phyloP scores from a whole-genome alignment of 2,888 invertebrate genomes.

The Deilephila porcellus region DNA sequence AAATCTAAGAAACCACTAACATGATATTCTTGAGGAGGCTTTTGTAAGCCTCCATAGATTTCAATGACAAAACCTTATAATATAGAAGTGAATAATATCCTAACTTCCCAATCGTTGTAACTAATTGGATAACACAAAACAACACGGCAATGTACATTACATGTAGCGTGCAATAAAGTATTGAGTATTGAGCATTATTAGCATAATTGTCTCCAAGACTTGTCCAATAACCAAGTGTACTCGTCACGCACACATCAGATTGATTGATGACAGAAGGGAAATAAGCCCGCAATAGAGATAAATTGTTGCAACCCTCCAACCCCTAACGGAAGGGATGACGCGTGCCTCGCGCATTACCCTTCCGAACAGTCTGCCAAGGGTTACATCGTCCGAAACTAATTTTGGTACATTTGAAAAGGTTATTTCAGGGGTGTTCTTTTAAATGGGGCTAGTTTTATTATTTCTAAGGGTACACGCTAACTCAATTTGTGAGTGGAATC shows the following conservation, averaged over 20 bases:
- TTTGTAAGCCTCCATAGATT: too few relatives aligned
- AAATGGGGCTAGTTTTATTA: background rate
- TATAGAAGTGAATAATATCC: too few relatives aligned
- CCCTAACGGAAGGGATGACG: constrained; percentile 12
- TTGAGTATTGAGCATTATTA: background rate
- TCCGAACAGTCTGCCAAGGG: background rate
- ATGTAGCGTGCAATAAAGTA: too few relatives aligned
- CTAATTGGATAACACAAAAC: background rate
- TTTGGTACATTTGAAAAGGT: constrained; percentile 5
- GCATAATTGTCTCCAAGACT: background rate
- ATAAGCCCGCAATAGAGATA: constrained; percentile 16
- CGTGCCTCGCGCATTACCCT: background rate
- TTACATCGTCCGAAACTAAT: constrained; percentile 12
- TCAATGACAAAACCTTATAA: too few relatives aligned
- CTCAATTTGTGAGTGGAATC: too few relatives aligned
- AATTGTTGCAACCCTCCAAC: constrained; percentile 17
- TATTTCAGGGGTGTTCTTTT: background rate
- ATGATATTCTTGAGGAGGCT: too few relatives aligned
- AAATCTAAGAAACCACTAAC: too few relatives aligned
- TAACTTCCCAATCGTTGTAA: too few relatives aligned
- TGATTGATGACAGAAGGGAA: constrained; percentile 23
- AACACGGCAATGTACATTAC: background rate
- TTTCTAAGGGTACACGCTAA: background rate
- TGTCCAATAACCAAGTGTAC: too few relatives aligned
- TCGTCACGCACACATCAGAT: constrained; percentile 5